These are phyloP conservation scores for Nautilus pompilius DNA, from an alignment of 1,140 invertebrate species.

Conservation along the genomic window DNA sequence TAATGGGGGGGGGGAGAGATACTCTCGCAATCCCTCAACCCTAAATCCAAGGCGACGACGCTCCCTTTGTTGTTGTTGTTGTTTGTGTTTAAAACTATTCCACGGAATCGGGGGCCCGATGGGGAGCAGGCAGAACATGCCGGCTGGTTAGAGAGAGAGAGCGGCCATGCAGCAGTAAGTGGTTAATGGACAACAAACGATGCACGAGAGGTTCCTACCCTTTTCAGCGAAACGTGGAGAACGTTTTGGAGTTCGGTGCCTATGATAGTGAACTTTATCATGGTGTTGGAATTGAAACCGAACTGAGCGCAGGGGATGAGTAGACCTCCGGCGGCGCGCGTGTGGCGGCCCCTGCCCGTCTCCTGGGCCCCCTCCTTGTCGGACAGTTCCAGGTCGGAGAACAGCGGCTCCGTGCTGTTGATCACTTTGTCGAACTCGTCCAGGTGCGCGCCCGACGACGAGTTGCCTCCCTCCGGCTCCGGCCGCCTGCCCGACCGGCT, in stretches of 20 bases:
- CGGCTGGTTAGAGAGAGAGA: no score
- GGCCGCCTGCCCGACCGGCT: conserved; percentile 21
- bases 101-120: no score
- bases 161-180: no score
- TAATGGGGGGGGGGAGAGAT: no score
- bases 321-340: conserved; percentile 7
- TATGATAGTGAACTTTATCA: conserved; percentile 97
- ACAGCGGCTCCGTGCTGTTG: conserved; percentile 46
- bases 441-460: conserved; percentile 9
- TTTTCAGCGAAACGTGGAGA: conserved; percentile 90
- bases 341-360: neutral
- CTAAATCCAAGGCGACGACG: no score
- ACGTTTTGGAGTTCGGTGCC: conserved; percentile 96
- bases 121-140: no score
- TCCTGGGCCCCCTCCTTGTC: conserved; percentile 23
- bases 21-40: no score
- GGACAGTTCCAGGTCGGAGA: conserved; percentile 47
- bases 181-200: no score
- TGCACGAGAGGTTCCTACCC: no score
- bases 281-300: conserved; percentile 83
- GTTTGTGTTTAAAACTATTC: no score
- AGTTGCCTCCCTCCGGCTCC: conserved; percentile 47
- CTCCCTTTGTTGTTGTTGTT: no score
- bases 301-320: conserved; percentile 33
- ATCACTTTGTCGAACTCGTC: conserved; percentile 46